Percentiles rank a stretch among this genome's conserved stretches.
These are phyloP conservation scores for Cheilosia vernalis DNA, from an alignment of 2,888 invertebrate species.

Conservation along the genomic window DNA sequence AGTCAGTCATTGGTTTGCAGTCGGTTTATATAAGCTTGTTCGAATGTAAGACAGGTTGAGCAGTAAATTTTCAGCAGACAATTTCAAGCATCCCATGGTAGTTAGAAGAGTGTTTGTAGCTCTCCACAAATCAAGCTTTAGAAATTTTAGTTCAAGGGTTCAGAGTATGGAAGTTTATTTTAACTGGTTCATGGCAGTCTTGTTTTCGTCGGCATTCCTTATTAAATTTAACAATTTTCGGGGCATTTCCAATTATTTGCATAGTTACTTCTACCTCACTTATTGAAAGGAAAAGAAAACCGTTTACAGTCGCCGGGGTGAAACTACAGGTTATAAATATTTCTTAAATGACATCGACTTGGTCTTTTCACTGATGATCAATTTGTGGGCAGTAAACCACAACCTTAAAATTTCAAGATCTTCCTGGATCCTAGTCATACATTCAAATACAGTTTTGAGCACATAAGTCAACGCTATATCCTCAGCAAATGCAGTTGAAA, in stretches of 20 bases:
- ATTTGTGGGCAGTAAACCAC: slow-evolving; percentile 39
- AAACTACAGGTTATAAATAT: neutral
- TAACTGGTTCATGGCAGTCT: no score
- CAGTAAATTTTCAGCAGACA: no score
- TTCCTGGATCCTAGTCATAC: slow-evolving; percentile 4
- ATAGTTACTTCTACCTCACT: slow-evolving; percentile 6
- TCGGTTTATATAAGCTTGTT: no score
- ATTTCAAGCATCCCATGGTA: no score
- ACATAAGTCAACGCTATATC: slow-evolving; percentile 17
- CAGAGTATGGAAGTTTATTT: no score
- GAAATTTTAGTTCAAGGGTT: no score
- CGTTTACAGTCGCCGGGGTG: neutral
- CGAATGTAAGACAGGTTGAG: no score
- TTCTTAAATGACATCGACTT: slow-evolving; percentile 5
- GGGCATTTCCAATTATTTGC: neutral
- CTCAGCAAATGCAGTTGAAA: slow-evolving; percentile 22
- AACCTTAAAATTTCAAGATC: slow-evolving; percentile 24
- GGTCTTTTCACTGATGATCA: slow-evolving; percentile 23
- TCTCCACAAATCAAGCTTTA: no score
- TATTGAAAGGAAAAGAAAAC: neutral
- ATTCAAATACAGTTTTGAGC: slow-evolving; percentile 2
- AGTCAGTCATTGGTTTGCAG: no score
- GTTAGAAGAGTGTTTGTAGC: no score
- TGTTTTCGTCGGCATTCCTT: no score
- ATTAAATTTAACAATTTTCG: neutral